Evolutionary conservation across 2,113 vertebrate genomes (phyloP), one percentile per base, ranked within the genome.

Genomic region (Gorsachius goisagi): DNA sequence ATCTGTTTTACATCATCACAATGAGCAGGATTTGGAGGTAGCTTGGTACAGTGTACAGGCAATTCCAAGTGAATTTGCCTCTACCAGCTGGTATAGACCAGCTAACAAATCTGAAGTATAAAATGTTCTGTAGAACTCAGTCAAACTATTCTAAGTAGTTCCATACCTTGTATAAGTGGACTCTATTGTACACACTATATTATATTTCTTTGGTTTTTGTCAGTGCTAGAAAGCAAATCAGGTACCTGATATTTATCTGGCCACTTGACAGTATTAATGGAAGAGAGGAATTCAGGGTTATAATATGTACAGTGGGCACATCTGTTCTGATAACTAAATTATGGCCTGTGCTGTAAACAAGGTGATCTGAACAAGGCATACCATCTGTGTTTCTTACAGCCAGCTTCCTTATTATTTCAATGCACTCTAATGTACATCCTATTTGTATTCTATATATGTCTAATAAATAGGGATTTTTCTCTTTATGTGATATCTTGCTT

Each of bases 321-420:
- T 93, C 93, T 97, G 90, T 96, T 97, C 89, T 75, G 64, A 85
- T 91, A 93, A 91, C 62, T 74, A 56, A 94, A 95, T 95, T 95
- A 77, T 80, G 74, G 27, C 41, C 62, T 63, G 55, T 0, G 0
- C 22, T 63, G 79, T 85, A 93, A 96, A 93, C 78, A 94, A 92
- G 82, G 79, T 95, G 85, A 95, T 91, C 77, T 33, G 50, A 95
- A 93, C 66, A 94, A 90, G 52, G 33, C 41, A 52, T 74, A 73
- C 88, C 66, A 95, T 96, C 96, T 95, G 89, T 90, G 83, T 87
- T 94, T 73, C 59, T 84, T 93, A 68, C 53, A 93, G 30, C 6
- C 93, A 78, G 32, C 33, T 75, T 88, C 47, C 35, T 92, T 91
- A 68, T 69, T 90, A 82, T 94, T 95, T 92, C 76, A 69, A 39